A percentile compares a stretch with the other conserved stretches of the same genome.
Conservation (phyloP, 2,888 invertebrate species). For the Leucophora obtusa region DNA sequence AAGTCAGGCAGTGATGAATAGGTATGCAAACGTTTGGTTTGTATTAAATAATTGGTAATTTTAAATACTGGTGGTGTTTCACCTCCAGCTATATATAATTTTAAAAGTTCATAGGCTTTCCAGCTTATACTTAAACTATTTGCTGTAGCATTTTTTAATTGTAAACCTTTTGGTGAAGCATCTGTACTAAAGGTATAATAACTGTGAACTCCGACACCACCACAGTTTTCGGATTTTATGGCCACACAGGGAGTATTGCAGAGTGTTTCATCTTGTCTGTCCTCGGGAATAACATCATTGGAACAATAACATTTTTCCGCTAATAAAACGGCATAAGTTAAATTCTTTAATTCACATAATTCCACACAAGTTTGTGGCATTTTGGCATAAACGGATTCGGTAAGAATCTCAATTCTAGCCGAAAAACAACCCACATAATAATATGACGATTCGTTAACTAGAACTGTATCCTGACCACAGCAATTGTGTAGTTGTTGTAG, state of each 20-base stretch:
- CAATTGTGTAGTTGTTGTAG: constrained; percentile 23
- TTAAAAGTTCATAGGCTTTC: constrained; percentile 81
- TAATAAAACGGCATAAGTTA: constrained; percentile 74
- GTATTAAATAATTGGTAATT: constrained; percentile 81
- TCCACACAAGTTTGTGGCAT: constrained; percentile 75
- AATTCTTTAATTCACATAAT: constrained; percentile 74
- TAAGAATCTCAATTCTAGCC: constrained; percentile 73
- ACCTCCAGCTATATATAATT: constrained; percentile 68
- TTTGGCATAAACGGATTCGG: constrained; percentile 73
- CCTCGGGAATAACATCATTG: constrained; percentile 69
- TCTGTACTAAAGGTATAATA: constrained; percentile 80
- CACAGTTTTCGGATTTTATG: constrained; percentile 83
- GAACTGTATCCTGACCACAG: neutral
- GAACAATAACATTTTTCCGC: constrained; percentile 75
- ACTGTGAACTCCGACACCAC: constrained; percentile 83
- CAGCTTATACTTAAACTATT: constrained; percentile 82
- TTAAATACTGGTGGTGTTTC: constrained; percentile 69
- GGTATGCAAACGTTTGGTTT: constrained; percentile 81
- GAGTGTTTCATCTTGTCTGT: constrained; percentile 78
- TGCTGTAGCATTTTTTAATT: constrained; percentile 82
- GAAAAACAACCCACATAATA: constrained; percentile 76
- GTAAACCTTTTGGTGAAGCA: constrained; percentile 82
- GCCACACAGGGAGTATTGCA: constrained; percentile 82
- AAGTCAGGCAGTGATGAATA: constrained; percentile 80
- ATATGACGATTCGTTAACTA: constrained; percentile 66